Percentiles rank a stretch among this genome's conserved stretches.
Conservation (phyloP, 2,888 invertebrate genomes). For the Lepidonotus clava region DNA sequence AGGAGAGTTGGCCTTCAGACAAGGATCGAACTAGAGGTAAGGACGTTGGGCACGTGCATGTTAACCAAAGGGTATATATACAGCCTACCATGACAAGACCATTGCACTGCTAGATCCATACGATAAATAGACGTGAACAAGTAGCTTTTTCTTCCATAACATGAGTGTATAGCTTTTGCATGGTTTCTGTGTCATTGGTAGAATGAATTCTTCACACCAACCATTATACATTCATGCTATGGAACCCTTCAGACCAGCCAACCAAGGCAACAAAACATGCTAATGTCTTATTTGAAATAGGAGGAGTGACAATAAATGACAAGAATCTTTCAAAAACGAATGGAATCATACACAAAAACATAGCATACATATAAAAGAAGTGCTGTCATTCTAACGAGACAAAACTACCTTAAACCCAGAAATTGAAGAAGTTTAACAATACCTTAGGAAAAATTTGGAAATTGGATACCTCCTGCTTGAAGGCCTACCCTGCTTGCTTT, state of each 20-base stretch:
- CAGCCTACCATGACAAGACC: not conserved
- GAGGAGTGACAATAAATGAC: not conserved
- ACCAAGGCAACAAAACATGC: not conserved
- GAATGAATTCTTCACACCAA: not conserved
- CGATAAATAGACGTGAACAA: not conserved
- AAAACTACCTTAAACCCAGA: constrained; percentile 49
- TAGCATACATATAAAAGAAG: constrained; percentile 29
- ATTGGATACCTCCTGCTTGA: constrained; percentile 41
- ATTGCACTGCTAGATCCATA: not conserved
- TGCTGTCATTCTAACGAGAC: constrained; percentile 49
- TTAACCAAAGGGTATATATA: not conserved
- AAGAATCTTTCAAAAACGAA: not conserved
- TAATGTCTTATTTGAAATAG: not conserved
- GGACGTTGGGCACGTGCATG: not conserved
- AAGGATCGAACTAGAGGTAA: not conserved
- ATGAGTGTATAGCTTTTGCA: not conserved
- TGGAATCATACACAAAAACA: constrained; percentile 31
- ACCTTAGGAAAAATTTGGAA: constrained; percentile 52
- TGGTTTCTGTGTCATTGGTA: not conserved
- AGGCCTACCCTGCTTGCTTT: constrained; percentile 53
- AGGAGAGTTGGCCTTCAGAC: not conserved
- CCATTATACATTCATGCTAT: constrained; percentile 21
- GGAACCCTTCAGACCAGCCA: constrained; percentile 16
- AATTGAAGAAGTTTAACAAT: constrained; percentile 46
- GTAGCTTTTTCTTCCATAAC: not conserved